These are phyloP conservation scores for Novumbra hubbsi DNA, from an alignment of 2,797 vertebrate species.

Conservation along the genomic window DNA sequence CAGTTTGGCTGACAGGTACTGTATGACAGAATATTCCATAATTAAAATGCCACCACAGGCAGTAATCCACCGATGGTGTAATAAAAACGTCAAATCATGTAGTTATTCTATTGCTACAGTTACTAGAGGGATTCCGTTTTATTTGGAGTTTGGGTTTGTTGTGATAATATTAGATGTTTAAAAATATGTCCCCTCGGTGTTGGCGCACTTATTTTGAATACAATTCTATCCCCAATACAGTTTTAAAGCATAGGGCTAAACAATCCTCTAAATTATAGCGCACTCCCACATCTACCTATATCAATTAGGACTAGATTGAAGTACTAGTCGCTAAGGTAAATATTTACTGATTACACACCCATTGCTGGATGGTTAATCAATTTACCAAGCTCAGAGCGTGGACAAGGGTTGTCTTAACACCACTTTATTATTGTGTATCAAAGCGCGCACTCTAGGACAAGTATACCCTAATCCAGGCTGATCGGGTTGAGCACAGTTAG, in stretches of 20 bases:
- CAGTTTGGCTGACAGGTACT: too few species aligned
- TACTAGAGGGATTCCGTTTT: too few species aligned
- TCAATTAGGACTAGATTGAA: constrained; percentile 89
- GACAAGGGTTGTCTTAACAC: constrained; percentile 80
- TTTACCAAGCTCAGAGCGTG: constrained; percentile 81
- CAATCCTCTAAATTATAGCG: constrained; percentile 74
- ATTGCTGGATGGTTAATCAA: constrained; percentile 87
- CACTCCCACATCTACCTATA: constrained; percentile 82
- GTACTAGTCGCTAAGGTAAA: constrained; percentile 93
- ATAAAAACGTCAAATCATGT: too few species aligned
- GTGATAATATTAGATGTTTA: background rate
- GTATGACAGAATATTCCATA: too few species aligned
- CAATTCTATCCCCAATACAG: constrained; percentile 44
- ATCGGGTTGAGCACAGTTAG: constrained; percentile 88
- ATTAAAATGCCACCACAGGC: too few species aligned
- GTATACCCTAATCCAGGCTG: constrained; percentile 83
- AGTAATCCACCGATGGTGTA: too few species aligned
- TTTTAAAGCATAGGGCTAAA: constrained; percentile 66
- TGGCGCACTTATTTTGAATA: constrained; percentile 31
- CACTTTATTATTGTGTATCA: constrained; percentile 95
- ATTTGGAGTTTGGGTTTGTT: too few species aligned
- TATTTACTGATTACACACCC: constrained; percentile 98
- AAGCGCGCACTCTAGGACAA: constrained; percentile 81
- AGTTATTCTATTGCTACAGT: too few species aligned
- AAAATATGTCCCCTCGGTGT: constrained; percentile 39